phyloP scores from a whole-genome alignment of 1,140 invertebrate species.

The Temnothorax curvispinosus region DNA sequence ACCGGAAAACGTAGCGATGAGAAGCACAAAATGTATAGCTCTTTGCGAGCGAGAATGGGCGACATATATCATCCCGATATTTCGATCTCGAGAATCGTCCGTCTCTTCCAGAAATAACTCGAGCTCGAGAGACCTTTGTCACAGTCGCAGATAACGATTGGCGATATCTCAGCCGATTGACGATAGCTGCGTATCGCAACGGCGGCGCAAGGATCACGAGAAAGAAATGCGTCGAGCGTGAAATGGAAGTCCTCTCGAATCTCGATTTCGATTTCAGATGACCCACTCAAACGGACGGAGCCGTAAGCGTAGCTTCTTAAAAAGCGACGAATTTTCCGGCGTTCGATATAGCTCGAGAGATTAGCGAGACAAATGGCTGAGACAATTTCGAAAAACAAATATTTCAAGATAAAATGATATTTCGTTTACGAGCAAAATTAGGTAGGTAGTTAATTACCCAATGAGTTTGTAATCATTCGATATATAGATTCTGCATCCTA shows the following conservation, averaged over 20 bases:
- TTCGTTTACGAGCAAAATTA: constrained; percentile 36
- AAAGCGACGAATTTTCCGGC: background rate
- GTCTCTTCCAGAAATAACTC: constrained; percentile 54
- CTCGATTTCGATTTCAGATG: constrained; percentile 51
- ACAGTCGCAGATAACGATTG: constrained; percentile 55
- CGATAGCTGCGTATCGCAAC: constrained; percentile 53
- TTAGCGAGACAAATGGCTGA: background rate
- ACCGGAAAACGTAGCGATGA: constrained; percentile 2
- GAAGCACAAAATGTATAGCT: constrained; percentile 41
- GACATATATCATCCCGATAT: constrained; percentile 46
- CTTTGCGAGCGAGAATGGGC: constrained; percentile 34
- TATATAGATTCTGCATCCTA: constrained; percentile 54
- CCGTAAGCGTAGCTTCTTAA: background rate
- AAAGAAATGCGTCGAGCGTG: constrained; percentile 47
- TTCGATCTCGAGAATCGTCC: constrained; percentile 63
- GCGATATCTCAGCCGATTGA: constrained; percentile 60
- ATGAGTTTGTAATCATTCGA: constrained; percentile 55
- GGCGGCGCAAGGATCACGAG: constrained; percentile 18
- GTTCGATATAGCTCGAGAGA: background rate
- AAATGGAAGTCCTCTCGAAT: constrained; percentile 48
- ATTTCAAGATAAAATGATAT: constrained; percentile 29
- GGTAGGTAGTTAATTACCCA: constrained; percentile 48
- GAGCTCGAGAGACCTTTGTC: constrained; percentile 56
- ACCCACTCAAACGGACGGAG: constrained; percentile 18
- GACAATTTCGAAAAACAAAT: constrained; percentile 8